These are phyloP conservation scores for Epinephelus malabaricus DNA, from an alignment of 2,797 vertebrate species.

Conservation along the genomic window DNA sequence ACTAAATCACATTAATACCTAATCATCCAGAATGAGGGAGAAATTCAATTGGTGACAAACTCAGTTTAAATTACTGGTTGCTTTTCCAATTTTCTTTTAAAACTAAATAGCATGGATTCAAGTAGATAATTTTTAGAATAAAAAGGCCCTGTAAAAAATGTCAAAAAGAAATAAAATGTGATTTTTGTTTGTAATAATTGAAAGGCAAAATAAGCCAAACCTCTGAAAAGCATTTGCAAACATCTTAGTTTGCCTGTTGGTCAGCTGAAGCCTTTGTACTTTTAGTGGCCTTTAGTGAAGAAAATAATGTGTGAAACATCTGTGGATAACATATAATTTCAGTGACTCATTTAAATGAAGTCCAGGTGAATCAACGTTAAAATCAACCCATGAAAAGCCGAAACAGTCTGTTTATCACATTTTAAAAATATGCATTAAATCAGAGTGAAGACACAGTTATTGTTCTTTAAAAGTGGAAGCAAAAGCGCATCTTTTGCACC, in stretches of 20 bases:
- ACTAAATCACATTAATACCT: constrained; percentile 83
- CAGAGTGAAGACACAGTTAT: neutral
- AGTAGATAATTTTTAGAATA: constrained; percentile 5
- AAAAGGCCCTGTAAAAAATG: neutral
- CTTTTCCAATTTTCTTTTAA: constrained; percentile 52
- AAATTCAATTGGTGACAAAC: constrained; percentile 73
- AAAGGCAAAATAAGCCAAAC: neutral
- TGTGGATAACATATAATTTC: neutral
- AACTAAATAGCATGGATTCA: constrained; percentile 17
- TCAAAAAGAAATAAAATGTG: neutral
- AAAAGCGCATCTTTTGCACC: constrained; percentile 18
- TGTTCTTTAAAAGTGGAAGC: constrained; percentile 18
- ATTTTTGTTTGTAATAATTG: neutral
- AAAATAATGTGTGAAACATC: constrained; percentile 8
- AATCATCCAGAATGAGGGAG: constrained; percentile 75
- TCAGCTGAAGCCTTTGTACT: neutral
- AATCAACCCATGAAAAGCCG: constrained; percentile 4
- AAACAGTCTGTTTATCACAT: constrained; percentile 22
- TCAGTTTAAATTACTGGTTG: constrained; percentile 42
- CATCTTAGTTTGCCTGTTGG: neutral
- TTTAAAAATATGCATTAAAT: neutral
- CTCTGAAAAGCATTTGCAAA: neutral
- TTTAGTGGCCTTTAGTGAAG: neutral
- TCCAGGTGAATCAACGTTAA: neutral
- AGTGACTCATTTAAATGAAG: constrained; percentile 16